Conservation (phyloP, 1,140 invertebrate species). For the Rhyzopertha dominica region DNA sequence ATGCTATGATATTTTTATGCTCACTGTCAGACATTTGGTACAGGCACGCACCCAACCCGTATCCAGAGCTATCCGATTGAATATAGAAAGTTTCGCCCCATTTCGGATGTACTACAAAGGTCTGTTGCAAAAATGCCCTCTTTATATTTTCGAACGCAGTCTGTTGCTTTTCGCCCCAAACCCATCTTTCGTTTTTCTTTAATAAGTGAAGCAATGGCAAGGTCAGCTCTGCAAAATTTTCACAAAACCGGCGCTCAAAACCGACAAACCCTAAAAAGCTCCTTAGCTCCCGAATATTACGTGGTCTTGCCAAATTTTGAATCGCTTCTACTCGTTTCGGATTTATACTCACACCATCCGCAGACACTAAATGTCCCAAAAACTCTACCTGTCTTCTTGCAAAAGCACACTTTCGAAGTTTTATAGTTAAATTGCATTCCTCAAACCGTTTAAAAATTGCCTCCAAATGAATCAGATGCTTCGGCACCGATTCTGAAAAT, state of each 20-base stretch:
- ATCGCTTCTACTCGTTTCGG: conserved; percentile 31
- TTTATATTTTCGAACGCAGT: neutral
- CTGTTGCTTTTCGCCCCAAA: neutral
- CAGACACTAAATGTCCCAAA: conserved; percentile 39
- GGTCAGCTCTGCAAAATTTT: conserved; percentile 23
- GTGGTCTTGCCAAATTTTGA: conserved; percentile 15
- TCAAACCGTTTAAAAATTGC: conserved; percentile 40
- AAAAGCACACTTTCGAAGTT: conserved; percentile 46
- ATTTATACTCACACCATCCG: conserved; percentile 29
- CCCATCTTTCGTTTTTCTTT: conserved; percentile 1
- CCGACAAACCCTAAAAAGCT: conserved; percentile 42
- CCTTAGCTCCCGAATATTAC: conserved; percentile 28
- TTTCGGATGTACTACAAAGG: conserved; percentile 3
- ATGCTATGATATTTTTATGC: neutral
- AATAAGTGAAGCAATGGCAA: neutral
- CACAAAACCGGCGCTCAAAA: conserved; percentile 36
- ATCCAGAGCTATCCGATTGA: conserved; percentile 1
- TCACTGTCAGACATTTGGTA: conserved; percentile 1
- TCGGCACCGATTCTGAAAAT: conserved; percentile 37
- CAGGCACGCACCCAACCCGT: conserved; percentile 6
- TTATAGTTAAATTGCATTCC: conserved; percentile 45
- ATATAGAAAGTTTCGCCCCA: conserved; percentile 2
- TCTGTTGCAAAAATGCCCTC: neutral
- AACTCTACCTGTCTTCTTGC: conserved; percentile 39
- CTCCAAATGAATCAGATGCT: conserved; percentile 43